Conservation (phyloP, 2,797 vertebrate species). For the Macrochelys suwanniensis region DNA sequence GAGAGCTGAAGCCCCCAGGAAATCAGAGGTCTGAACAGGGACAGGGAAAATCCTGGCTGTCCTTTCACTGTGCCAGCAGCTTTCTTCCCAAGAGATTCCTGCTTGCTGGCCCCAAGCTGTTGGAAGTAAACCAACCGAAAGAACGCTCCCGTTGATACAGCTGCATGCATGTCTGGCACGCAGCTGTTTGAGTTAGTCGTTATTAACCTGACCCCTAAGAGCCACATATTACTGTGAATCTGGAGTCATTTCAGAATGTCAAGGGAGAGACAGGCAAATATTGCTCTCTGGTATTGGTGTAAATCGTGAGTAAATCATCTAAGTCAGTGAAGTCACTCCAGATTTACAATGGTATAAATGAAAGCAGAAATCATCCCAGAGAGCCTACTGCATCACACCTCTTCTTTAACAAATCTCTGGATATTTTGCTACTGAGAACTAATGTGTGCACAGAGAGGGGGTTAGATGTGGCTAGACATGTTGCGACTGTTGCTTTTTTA, state of each 20-base stretch:
- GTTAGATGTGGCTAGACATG: background rate
- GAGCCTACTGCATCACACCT: background rate
- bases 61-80: background rate
- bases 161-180: background rate
- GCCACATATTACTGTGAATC: accelerated
- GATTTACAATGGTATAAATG: background rate
- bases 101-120: background rate
- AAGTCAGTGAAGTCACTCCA: background rate
- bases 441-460: background rate
- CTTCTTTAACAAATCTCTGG: background rate
- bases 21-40: background rate
- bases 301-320: background rate
- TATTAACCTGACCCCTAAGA: accelerated
- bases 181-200: accelerated
- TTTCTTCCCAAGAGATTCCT: background rate
- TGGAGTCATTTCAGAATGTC: background rate
- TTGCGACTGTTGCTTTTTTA: background rate
- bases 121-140: background rate
- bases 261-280: accelerated
- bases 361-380: background rate
- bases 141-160: background rate
- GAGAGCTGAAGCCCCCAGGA: background rate
- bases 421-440: background rate
- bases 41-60: background rate
- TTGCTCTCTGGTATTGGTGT: accelerated